Evolutionary conservation across 2,113 vertebrate species (phyloP), one percentile per base, ranked within the genome.

Genomic region (Clupea harengus): DNA sequence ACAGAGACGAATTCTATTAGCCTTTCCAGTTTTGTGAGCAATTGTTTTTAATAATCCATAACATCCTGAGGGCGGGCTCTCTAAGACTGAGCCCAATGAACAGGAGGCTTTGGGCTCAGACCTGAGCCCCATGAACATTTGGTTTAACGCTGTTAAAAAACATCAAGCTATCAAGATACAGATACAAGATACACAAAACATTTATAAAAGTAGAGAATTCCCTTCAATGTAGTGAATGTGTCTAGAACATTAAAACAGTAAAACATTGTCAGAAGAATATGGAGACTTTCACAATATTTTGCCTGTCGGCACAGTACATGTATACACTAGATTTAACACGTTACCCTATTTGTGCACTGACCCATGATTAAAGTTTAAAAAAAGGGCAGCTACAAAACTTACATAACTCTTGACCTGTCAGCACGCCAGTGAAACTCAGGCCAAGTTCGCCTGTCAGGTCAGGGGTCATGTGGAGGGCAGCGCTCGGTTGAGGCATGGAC

Each of bases 301-400:
- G 4, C 64, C 28, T 28, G 13, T 13, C 9, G 13, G 67, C 67
- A 39, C n/a, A 11, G 25, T 72, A 72, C n/a, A n/a, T 72, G 64
- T 72, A 10, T 28, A 78, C 72, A 39, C 2, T 11, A 4, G 72
- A 78, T 44, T 39, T 78, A 39, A 78, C 72, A 78, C 32, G 15
- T 78, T 78, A 15, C 3, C 32, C 10, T 44, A 39, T 28, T 13
- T 32, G 72, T 39, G 72, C 72, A 28, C 28, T 78, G 72, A 78
- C 72, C 72, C 72, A 17, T 39, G 72, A 78, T 47, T 78, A 80
- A 90, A 90, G 45, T 82, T 78, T 84, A 89, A 49, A 85, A 81
- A 85, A 89, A 87, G 86, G 85, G 85, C 92, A 92, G 91, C 90
- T 92, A 89, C 39, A 20, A 0, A 5, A 85, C 72, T 90, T 88